Evolutionary conservation across 2,888 invertebrate species (phyloP).

Genomic region (Drosophila sordidula): DNA sequence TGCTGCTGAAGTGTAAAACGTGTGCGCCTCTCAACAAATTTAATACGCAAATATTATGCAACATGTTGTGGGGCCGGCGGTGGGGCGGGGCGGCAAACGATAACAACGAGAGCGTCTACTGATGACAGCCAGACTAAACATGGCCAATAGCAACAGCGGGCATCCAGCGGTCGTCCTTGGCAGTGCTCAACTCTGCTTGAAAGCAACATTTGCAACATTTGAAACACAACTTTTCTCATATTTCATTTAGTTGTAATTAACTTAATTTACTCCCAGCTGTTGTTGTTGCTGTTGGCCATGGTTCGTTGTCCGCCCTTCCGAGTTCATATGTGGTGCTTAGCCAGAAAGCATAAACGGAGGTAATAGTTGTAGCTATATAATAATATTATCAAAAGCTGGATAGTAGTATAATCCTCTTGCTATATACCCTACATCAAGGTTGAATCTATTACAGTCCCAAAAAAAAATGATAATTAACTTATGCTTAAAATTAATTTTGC

Average conservation of each 20-base stretch:
- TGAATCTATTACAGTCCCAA: no score
- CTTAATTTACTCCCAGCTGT: slow-evolving; percentile 63
- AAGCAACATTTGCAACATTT: slow-evolving; percentile 56
- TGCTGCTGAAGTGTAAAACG: slow-evolving; percentile 73
- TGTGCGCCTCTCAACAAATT: slow-evolving; percentile 49
- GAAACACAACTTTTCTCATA: slow-evolving; percentile 71
- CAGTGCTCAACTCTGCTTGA: slow-evolving; percentile 45
- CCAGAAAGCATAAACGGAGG: neutral
- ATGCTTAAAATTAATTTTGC: no score
- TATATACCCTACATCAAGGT: neutral
- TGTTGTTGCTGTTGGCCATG: slow-evolving; percentile 6
- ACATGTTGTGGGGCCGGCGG: slow-evolving; percentile 17
- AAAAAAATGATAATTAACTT: no score
- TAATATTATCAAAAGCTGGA: neutral
- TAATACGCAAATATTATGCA: slow-evolving; percentile 61
- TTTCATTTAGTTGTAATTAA: slow-evolving; percentile 71
- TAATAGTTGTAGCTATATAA: slow-evolving; percentile 2
- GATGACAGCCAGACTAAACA: slow-evolving; percentile 42
- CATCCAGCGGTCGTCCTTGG: slow-evolving; percentile 24
- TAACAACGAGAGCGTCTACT: slow-evolving; percentile 9
- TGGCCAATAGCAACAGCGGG: neutral
- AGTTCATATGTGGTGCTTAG: slow-evolving; percentile 9
- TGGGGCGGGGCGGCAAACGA: slow-evolving; percentile 1
- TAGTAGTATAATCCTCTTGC: neutral
- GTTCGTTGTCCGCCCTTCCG: slow-evolving; percentile 4